Evolutionary conservation across 1,140 invertebrate species (phyloP).

Genomic region (Teleogryllus occipitalis): DNA sequence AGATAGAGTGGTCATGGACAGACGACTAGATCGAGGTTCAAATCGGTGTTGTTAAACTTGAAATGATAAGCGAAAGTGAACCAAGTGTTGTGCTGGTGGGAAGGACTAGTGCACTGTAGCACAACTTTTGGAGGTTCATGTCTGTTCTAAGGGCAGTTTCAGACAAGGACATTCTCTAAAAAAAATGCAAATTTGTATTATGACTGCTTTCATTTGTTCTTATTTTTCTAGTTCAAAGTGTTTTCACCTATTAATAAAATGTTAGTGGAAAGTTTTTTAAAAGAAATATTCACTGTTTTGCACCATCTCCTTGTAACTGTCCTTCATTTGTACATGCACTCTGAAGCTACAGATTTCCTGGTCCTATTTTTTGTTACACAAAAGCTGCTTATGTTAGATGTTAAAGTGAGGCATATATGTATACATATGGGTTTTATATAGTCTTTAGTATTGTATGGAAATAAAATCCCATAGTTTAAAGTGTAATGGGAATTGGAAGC

Average conservation of each 20-base stretch:
- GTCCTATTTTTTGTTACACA: too few species aligned
- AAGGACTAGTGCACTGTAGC: neutral
- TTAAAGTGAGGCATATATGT: too few species aligned
- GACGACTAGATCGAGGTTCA: constrained; percentile 41
- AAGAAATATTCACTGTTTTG: too few species aligned
- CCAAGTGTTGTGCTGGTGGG: neutral
- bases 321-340: too few species aligned
- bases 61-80: neutral
- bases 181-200: neutral
- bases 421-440: too few species aligned
- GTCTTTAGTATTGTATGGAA: too few species aligned
- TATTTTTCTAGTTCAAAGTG: neutral
- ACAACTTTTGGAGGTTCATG: neutral
- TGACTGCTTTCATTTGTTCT: neutral
- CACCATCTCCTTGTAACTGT: too few species aligned
- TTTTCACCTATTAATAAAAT: neutral
- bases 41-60: constrained; percentile 39
- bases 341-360: too few species aligned
- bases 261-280: too few species aligned
- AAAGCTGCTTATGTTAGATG: too few species aligned
- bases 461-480: too few species aligned
- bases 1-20: constrained; percentile 56
- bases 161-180: neutral
- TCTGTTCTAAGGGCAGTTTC: neutral
- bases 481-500: too few species aligned